A percentile compares a stretch with the other conserved stretches of the same genome.
Conservation (phyloP, 1,140 invertebrate species). For the Magallana angulata region DNA sequence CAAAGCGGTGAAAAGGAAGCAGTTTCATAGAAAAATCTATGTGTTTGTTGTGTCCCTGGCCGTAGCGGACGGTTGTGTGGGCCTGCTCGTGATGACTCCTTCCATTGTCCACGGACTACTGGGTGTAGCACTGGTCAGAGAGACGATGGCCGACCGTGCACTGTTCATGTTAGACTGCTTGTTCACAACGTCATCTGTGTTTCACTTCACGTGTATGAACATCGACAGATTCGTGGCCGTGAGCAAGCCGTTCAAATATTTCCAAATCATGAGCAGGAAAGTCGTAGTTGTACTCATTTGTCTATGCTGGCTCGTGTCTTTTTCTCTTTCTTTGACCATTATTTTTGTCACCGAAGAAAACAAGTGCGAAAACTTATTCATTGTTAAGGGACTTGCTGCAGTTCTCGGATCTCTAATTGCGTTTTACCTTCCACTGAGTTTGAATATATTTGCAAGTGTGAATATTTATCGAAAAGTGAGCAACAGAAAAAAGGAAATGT, state of each 20-base stretch:
- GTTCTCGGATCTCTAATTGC: slow-evolving; percentile 90
- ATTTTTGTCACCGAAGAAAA: slow-evolving; percentile 86
- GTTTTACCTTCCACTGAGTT: slow-evolving; percentile 94
- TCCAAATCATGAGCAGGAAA: slow-evolving; percentile 93
- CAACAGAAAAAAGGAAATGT: neutral
- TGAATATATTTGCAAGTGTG: slow-evolving; percentile 96
- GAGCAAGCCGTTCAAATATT: slow-evolving; percentile 97
- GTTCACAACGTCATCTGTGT: slow-evolving; percentile 97
- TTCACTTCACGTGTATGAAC: slow-evolving; percentile 97
- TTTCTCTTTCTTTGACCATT: slow-evolving; percentile 95
- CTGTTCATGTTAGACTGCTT: slow-evolving; percentile 99
- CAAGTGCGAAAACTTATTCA: slow-evolving; percentile 26
- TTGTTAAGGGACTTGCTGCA: slow-evolving; percentile 54
- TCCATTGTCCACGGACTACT: slow-evolving; percentile 78
- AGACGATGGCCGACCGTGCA: slow-evolving; percentile 95
- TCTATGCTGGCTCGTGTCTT: slow-evolving; percentile 94
- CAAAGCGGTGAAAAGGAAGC: slow-evolving; percentile 85
- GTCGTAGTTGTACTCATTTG: slow-evolving; percentile 90
- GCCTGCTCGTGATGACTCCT: slow-evolving; percentile 86
- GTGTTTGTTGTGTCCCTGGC: slow-evolving; percentile 95
- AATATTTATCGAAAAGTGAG: slow-evolving; percentile 84
- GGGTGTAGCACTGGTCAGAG: slow-evolving; percentile 93
- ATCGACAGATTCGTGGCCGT: slow-evolving; percentile 98
- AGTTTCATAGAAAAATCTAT: slow-evolving; percentile 92
- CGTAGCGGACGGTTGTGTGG: slow-evolving; percentile 94